phyloP scores from a whole-genome alignment of 2,797 vertebrate genomes.

The Tokudaia tokunoshimensis region DNA sequence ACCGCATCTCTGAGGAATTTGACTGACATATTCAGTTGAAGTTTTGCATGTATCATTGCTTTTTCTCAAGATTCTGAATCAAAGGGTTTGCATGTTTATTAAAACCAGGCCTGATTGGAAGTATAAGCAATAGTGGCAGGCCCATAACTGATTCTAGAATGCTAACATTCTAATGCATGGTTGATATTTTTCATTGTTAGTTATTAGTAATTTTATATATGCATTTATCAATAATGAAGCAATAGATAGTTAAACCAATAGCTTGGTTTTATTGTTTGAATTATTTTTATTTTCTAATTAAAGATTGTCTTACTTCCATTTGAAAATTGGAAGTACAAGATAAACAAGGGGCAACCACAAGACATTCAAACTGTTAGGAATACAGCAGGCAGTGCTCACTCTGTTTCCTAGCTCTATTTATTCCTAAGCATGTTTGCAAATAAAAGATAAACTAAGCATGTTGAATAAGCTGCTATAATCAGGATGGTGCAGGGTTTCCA shows the following conservation, averaged over 20 bases:
- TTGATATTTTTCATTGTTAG: conserved; percentile 87
- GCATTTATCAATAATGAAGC: conserved; percentile 90
- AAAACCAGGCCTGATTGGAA: conserved; percentile 72
- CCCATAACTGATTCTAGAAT: conserved; percentile 85
- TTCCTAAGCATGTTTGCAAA: conserved; percentile 85
- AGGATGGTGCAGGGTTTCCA: conserved; percentile 90
- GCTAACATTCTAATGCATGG: conserved; percentile 89
- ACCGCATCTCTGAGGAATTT: conserved; percentile 69
- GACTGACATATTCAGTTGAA: conserved; percentile 55
- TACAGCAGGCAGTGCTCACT: conserved; percentile 82
- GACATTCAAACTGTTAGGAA: conserved; percentile 88
- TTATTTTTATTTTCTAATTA: conserved; percentile 85
- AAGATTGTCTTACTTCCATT: conserved; percentile 85
- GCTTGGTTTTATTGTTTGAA: conserved; percentile 88
- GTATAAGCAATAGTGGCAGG: conserved; percentile 82
- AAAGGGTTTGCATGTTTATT: conserved; percentile 77
- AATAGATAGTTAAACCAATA: conserved; percentile 90
- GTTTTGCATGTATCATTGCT: conserved; percentile 66
- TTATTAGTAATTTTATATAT: conserved; percentile 89
- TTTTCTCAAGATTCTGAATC: conserved; percentile 66
- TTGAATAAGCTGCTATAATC: conserved; percentile 86
- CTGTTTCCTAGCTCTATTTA: conserved; percentile 82
- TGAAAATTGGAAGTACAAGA: conserved; percentile 86
- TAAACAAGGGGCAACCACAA: conserved; percentile 86
- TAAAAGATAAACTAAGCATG: conserved; percentile 86